Base-by-base conservation (phyloP, 1,140 invertebrate species). In the Heliconius nattereri region DNA sequence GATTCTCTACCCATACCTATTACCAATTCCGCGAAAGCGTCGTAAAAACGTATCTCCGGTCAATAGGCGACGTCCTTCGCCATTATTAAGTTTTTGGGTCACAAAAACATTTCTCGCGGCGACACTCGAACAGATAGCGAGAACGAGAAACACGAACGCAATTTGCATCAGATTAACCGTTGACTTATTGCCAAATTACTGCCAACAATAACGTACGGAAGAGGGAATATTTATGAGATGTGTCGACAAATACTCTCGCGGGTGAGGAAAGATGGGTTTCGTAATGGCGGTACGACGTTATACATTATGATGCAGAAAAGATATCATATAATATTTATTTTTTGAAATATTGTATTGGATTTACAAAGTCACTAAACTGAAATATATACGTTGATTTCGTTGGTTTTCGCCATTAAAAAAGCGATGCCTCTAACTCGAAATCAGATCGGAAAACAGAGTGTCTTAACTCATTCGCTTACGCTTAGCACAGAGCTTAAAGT, bases 81-180 rank as follows among this genome's bases (percentile, higher is more conserved):
- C n/a, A 72, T 72, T 80, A 80, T 70, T 54, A 52, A 75, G 23
- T 57, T 81, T 78, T 81, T 78, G 49, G 80, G 76, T 78, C 76
- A 78, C 57, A 78, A 29, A 76, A 75, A 80, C 75, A 73, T 75
- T 70, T 79, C 71, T 52, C 72, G 71, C 72, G 76, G 60, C 74
- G 79, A 83, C 82, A 83, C 79, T 75, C 76, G 40, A 79, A 75
- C 73, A 75, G 80, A 78, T 80, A 80, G 78, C 78, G 72, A 78
- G 76, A 82, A 80, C 78, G 74, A 78, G 78, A 82, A 80, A 86
- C 73, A 78, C 76, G 81, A 83, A 76, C 40, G 85, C 84, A 89
- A 86, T 89, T 85, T 85, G 83, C 86, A 87, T 87, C 82, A 79
- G 85, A 85, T 86, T 86, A 83, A 84, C 73, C 76, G 76, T 78